Evolutionary conservation across 1,140 invertebrate genomes (phyloP).

Genomic region (Meteorus sp.): DNA sequence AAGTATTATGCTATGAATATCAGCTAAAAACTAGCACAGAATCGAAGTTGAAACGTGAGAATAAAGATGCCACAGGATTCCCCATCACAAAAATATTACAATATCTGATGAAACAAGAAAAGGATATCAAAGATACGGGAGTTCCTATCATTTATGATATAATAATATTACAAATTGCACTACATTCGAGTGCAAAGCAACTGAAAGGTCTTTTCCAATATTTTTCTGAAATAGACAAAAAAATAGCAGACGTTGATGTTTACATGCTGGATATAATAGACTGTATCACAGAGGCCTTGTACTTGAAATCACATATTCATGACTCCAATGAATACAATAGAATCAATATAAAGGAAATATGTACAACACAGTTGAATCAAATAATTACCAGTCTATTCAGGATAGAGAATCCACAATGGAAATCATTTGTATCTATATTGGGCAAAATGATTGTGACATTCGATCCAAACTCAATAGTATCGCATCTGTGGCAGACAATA

Average conservation of each 20-base stretch:
- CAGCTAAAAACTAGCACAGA: background rate
- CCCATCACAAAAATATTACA: no score
- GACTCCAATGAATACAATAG: background rate
- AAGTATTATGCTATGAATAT: constrained; percentile 15
- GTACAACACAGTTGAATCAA: background rate
- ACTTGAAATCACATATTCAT: background rate
- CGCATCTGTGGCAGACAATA: background rate
- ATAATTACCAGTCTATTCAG: background rate
- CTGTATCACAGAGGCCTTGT: background rate
- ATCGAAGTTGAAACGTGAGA: no score
- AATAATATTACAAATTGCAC: background rate
- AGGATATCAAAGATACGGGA: background rate
- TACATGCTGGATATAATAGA: background rate
- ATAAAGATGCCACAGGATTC: no score
- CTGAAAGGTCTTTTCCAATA: background rate
- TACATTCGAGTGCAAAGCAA: background rate
- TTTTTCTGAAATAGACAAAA: background rate
- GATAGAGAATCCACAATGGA: background rate
- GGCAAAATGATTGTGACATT: background rate
- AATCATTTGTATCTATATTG: background rate
- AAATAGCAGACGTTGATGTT: no score
- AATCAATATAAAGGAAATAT: background rate
- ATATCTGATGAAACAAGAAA: background rate
- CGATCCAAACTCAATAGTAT: background rate
- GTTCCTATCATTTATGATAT: background rate